These are phyloP conservation scores for Himalopsyche anomala DNA, from an alignment of 2,888 invertebrate species.

Conservation along the genomic window DNA sequence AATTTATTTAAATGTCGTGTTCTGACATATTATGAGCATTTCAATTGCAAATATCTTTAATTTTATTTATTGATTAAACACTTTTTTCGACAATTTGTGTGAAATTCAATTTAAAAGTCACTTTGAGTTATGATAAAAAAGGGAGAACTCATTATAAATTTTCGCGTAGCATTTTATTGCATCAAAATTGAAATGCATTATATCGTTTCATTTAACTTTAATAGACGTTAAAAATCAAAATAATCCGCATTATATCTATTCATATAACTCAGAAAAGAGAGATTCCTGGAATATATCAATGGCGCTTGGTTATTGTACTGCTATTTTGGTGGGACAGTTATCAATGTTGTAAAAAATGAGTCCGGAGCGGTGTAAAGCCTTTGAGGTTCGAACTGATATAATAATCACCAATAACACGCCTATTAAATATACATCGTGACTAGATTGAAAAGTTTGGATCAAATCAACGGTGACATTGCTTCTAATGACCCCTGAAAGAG, in stretches of 20 bases:
- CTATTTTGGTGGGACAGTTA: conserved; percentile 42
- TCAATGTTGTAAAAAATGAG: conserved; percentile 20
- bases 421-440: conserved; percentile 47
- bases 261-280: conserved; percentile 12
- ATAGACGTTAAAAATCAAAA: conserved; percentile 37
- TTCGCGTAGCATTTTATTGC: conserved; percentile 27
- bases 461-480: conserved; percentile 39
- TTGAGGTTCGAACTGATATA: conserved; percentile 35
- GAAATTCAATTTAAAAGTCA: conserved; percentile 37
- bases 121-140: conserved; percentile 17
- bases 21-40: not conserved
- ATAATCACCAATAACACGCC: conserved; percentile 49
- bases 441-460: conserved; percentile 31
- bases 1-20: too few species aligned
- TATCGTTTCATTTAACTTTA: conserved; percentile 15
- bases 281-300: conserved; percentile 33
- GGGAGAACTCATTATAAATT: conserved; percentile 21
- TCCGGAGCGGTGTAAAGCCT: not conserved
- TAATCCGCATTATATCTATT: conserved; percentile 38
- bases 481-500: conserved; percentile 38
- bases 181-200: conserved; percentile 35
- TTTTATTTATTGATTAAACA: not conserved
- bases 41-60: not conserved
- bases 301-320: not conserved
- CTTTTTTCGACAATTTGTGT: not conserved